Percentiles rank a stretch among this genome's conserved stretches.
Evolutionary conservation across 2,113 vertebrate species (phyloP).

Genomic region (Phocoena phocoena): DNA sequence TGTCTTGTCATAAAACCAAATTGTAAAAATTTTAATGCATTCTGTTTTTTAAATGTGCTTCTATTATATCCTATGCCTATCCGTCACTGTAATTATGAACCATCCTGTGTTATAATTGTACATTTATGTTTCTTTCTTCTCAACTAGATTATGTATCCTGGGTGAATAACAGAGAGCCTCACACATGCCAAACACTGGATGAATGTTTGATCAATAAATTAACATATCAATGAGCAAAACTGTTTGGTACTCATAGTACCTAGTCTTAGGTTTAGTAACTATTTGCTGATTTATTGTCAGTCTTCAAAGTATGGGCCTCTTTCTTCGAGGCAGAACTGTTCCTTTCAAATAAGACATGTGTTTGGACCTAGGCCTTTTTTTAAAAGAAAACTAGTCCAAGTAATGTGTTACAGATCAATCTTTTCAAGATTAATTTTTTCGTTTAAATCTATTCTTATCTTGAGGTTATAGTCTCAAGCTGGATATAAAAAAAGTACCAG

Average conservation of each 20-base stretch:
- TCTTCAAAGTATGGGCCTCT: not conserved
- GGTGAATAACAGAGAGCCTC: not conserved
- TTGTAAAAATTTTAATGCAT: not conserved
- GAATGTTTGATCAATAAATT: not conserved
- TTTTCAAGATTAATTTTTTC: not conserved
- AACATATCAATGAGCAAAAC: not conserved
- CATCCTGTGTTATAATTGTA: not conserved
- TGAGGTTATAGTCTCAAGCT: not conserved
- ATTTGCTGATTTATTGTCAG: not conserved
- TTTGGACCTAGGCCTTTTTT: not conserved
- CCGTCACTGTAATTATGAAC: not conserved
- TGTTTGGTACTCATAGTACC: not conserved
- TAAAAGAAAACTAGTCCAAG: not conserved
- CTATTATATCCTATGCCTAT: not conserved
- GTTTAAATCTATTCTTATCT: conserved; percentile 2
- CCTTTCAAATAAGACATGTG: conserved; percentile 23
- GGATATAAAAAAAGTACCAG: not conserved
- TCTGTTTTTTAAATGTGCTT: not conserved
- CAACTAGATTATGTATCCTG: not conserved
- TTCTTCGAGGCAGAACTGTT: not conserved
- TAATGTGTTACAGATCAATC: not conserved
- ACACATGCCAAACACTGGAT: not conserved
- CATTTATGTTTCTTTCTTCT: not conserved
- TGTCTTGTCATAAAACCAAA: conserved; percentile 1
- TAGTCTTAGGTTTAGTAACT: not conserved